phyloP scores from a whole-genome alignment of 1,140 invertebrate species.

The Procambarus clarkii region DNA sequence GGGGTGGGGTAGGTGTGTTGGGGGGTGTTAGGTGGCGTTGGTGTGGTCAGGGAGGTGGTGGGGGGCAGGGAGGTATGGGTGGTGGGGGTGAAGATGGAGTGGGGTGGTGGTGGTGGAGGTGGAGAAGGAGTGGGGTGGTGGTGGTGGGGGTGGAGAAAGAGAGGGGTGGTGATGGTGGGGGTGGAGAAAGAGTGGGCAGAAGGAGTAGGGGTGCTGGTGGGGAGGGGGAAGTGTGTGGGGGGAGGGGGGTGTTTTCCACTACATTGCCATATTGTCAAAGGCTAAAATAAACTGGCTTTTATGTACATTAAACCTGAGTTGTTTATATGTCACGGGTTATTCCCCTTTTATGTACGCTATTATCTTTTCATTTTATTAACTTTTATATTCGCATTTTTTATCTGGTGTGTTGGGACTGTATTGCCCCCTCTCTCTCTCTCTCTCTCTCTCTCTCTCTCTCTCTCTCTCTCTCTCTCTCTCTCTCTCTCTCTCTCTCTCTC shows the following conservation, averaged over 20 bases:
- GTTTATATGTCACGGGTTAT: conserved; percentile 3
- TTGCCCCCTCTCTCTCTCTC: not conserved
- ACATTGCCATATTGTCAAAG: not conserved
- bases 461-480: not conserved
- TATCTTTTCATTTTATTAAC: conserved; percentile 19
- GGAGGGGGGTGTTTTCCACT: not conserved
- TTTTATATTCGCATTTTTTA: conserved; percentile 8
- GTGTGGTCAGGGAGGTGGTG: not conserved
- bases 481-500: no score
- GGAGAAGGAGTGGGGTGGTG: not conserved
- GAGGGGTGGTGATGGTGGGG: not conserved
- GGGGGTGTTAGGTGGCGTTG: not conserved
- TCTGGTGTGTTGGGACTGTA: not conserved
- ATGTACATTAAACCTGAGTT: not conserved
- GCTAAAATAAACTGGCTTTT: not conserved
- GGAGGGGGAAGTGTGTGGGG: not conserved
- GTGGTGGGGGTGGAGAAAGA: not conserved
- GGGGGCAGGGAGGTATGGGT: not conserved
- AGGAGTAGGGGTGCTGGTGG: not conserved
- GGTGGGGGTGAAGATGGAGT: not conserved
- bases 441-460: not conserved
- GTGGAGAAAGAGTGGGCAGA: not conserved
- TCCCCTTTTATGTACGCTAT: conserved; percentile 8
- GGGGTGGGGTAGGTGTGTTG: not conserved
- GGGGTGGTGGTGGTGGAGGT: not conserved